Percentiles rank a stretch among this genome's conserved stretches.
Conservation (phyloP, 2,797 vertebrate species). For the Parambassis ranga region DNA sequence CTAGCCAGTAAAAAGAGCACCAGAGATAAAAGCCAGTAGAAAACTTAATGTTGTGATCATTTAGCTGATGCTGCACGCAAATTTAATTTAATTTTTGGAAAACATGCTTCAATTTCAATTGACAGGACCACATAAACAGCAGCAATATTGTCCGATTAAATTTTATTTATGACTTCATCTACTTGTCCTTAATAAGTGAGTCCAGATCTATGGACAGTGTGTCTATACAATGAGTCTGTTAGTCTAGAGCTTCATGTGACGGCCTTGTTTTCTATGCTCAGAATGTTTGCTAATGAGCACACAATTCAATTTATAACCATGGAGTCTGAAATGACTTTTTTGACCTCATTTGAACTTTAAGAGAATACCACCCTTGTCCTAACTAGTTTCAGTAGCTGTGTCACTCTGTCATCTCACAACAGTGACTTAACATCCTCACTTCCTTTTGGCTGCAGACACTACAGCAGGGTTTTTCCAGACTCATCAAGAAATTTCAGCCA, state of each 20-base stretch:
- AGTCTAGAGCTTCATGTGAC: neutral
- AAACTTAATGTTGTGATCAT: slow-evolving; percentile 1
- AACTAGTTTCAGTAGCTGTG: neutral
- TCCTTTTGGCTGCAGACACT: slow-evolving; percentile 1
- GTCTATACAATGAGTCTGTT: neutral
- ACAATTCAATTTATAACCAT: neutral
- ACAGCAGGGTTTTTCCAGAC: neutral
- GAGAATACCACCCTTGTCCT: neutral
- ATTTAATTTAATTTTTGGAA: neutral
- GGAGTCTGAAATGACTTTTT: neutral
- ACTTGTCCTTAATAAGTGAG: neutral
- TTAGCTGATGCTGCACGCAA: neutral
- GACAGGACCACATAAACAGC: neutral
- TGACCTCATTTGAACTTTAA: neutral
- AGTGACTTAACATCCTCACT: neutral
- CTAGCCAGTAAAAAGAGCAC: slow-evolving; percentile 5
- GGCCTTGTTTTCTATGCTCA: neutral
- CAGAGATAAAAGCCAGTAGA: slow-evolving; percentile 12
- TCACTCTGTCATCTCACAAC: slow-evolving; percentile 3
- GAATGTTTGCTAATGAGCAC: neutral
- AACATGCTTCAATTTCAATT: neutral
- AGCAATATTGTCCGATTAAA: neutral
- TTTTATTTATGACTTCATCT: neutral
- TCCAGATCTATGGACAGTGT: neutral
- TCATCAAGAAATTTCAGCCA: neutral